phyloP scores from a whole-genome alignment of 2,888 invertebrate genomes.

The Hyposoter didymator region DNA sequence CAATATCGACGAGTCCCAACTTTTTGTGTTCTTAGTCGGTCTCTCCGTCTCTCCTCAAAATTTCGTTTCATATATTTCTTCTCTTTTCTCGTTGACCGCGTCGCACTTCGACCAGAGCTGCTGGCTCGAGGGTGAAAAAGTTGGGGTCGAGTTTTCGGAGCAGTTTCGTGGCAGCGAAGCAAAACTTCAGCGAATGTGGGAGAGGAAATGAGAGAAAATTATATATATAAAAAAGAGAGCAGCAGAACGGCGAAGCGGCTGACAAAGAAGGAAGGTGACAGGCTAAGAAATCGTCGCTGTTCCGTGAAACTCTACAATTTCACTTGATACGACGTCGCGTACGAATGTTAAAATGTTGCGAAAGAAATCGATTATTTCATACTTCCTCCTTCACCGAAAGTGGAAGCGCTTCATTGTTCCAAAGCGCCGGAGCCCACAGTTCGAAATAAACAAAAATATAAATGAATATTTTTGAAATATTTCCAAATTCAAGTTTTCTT shows the following conservation, averaged over 20 bases:
- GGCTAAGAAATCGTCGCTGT: constrained; percentile 18
- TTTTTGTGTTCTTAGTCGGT: background rate
- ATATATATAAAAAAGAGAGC: too few species aligned
- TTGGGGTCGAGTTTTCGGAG: constrained; percentile 21
- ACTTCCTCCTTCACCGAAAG: too few species aligned
- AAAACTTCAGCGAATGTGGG: constrained; percentile 16
- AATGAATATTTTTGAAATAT: background rate
- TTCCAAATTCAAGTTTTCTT: background rate
- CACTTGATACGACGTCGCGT: too few species aligned
- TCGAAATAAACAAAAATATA: background rate
- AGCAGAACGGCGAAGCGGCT: background rate
- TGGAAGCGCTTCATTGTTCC: too few species aligned
- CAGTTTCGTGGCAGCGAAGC: constrained; percentile 15
- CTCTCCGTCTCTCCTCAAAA: too few species aligned
- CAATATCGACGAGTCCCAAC: background rate
- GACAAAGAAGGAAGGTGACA: background rate
- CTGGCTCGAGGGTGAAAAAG: constrained; percentile 22
- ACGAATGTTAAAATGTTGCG: too few species aligned
- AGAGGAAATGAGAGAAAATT: too few species aligned
- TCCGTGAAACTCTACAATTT: too few species aligned
- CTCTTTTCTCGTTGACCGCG: constrained; percentile 20
- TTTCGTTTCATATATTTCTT: background rate
- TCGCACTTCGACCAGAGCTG: constrained; percentile 14
- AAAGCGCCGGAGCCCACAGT: too few species aligned
- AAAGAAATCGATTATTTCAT: too few species aligned